phyloP scores from a whole-genome alignment of 2,888 invertebrate genomes.

The Cremastinae sp. region DNA sequence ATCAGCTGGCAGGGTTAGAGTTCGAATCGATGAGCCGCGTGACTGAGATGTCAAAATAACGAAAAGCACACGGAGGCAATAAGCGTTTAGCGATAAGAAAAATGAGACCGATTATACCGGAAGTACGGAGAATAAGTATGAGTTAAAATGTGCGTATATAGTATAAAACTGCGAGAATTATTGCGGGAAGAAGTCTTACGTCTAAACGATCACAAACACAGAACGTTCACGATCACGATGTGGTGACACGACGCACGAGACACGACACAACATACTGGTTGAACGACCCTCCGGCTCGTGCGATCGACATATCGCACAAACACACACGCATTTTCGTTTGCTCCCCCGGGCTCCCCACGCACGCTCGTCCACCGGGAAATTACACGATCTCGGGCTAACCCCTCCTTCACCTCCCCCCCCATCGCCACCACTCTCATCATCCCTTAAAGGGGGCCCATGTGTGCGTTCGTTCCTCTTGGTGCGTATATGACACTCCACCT shows the following conservation, averaged over 20 bases:
- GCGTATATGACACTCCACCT: constrained; percentile 68
- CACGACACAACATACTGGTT: constrained; percentile 78
- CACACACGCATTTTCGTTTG: constrained; percentile 40
- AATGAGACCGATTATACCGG: background rate
- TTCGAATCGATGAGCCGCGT: background rate
- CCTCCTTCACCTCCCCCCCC: too few species aligned
- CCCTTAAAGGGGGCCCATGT: constrained; percentile 40
- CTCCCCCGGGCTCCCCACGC: constrained; percentile 70
- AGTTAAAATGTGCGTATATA: background rate
- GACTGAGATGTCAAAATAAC: background rate
- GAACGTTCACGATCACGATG: constrained; percentile 73
- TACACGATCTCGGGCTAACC: constrained; percentile 67
- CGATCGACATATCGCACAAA: constrained; percentile 65
- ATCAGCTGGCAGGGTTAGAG: background rate
- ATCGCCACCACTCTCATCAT: too few species aligned
- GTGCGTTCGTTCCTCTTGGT: constrained; percentile 39
- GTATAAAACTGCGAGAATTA: constrained; percentile 23
- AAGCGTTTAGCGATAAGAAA: too few species aligned
- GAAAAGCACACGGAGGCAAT: background rate
- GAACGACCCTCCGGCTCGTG: constrained; percentile 72
- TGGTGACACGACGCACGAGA: constrained; percentile 74
- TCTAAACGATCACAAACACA: constrained; percentile 75
- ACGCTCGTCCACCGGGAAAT: constrained; percentile 77
- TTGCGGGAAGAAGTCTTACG: constrained; percentile 60
- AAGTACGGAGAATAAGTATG: background rate